These are phyloP conservation scores for Enteromius thamalakanensis DNA, from an alignment of 2,797 vertebrate genomes.

Conservation along the genomic window DNA sequence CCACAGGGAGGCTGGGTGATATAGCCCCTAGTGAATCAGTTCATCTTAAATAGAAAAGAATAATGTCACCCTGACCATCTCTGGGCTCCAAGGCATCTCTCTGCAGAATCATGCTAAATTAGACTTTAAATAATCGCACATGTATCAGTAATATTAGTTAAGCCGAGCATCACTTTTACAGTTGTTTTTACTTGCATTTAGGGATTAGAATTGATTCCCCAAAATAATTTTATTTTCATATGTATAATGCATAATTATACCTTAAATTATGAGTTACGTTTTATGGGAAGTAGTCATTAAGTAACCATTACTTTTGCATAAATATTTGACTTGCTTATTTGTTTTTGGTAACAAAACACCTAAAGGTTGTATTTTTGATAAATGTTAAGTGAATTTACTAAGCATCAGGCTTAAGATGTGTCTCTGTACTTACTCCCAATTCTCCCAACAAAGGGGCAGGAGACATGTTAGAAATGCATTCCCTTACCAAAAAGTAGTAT, in stretches of 20 bases:
- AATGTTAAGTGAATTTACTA: not conserved
- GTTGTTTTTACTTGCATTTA: not conserved
- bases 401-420: not conserved
- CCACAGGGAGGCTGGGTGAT: not conserved
- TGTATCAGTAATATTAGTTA: not conserved
- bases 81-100: constrained; percentile 5
- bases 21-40: constrained; percentile 3
- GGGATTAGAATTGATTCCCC: not conserved
- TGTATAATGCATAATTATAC: not conserved
- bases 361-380: too few relatives aligned
- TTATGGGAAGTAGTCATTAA: too few relatives aligned
- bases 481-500: too few relatives aligned
- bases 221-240: not conserved
- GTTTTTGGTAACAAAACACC: too few relatives aligned
- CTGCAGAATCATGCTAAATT: not conserved
- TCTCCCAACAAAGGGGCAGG: not conserved
- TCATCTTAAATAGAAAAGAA: constrained; percentile 14
- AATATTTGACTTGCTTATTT: not conserved
- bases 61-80: constrained; percentile 7
- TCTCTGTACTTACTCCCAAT: not conserved
- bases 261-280: not conserved
- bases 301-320: not conserved
- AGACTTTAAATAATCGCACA: not conserved
- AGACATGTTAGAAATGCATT: not conserved
- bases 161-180: not conserved